A percentile compares a stretch with the other conserved stretches of the same genome.
Evolutionary conservation across 2,888 invertebrate genomes (phyloP).

Genomic region (Himalopsyche kuldschensis): DNA sequence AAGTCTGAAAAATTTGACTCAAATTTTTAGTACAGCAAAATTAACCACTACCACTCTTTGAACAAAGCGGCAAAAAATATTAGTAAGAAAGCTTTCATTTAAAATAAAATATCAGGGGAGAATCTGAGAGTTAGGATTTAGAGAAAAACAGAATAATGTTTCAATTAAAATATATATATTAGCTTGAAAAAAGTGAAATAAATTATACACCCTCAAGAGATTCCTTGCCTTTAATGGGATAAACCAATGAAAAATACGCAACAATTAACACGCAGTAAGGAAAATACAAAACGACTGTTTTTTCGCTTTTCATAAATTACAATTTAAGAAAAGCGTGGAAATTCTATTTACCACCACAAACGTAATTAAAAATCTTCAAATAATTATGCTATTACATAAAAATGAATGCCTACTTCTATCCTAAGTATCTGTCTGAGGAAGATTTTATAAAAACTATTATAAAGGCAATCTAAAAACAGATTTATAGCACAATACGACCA

Average conservation of each 20-base stretch:
- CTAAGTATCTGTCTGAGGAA: neutral
- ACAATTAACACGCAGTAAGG: constrained; percentile 11
- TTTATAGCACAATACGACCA: no score
- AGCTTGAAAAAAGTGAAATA: neutral
- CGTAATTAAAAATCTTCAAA: neutral
- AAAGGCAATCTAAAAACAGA: no score
- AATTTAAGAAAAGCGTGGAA: neutral
- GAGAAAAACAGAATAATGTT: neutral
- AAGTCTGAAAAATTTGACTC: neutral
- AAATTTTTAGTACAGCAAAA: neutral
- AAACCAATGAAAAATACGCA: constrained; percentile 12
- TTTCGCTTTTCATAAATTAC: constrained; percentile 8
- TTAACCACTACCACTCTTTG: neutral
- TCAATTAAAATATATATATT: neutral
- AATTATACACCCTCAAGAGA: neutral
- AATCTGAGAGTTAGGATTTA: neutral
- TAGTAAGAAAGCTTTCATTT: neutral
- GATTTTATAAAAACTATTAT: no score
- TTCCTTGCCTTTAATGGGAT: constrained; percentile 11
- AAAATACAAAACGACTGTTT: neutral
- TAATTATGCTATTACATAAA: neutral
- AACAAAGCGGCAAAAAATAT: neutral
- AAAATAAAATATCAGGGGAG: neutral
- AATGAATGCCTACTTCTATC: neutral
- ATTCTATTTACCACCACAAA: neutral